Evolutionary conservation across 1,140 invertebrate species (phyloP), one percentile per base, ranked within the genome.

Genomic region (Trachelipus rathkii): DNA sequence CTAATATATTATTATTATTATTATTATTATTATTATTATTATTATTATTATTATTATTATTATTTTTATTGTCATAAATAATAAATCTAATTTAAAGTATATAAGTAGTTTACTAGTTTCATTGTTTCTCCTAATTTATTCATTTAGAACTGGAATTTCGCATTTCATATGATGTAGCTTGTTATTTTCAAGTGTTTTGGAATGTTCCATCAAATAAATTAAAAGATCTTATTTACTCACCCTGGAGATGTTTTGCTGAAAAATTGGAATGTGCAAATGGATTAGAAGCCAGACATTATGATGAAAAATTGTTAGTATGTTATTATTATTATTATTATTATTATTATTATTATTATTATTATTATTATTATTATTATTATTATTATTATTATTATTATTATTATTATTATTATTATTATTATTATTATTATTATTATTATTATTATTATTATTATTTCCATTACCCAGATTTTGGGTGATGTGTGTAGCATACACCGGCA

Each of bases 181-280:
- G 50, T 60, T 60, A 60, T 19, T 60, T 60, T 19, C 50, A 60
- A 60, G 50, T 60, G 8, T 60, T 60, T 60, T 60, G 50, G 50
- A 15, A 8, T 60, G 50, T 60, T 60, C 50, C 50, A 15, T 13
- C 50, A 15, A 13, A 15, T 60, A 13, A 60, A 60, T 19, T 60
- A 8, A 60, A 60, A 60, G 50, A 60, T 60, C 19, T 60, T 60
- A 13, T 60, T 15, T 60, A 60, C 8, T 1, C 19, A 2, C 19
- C 50, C 11, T 60, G 50, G 50, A 60, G 19, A 15, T 13, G 19
- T 60, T 60, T 60, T 60, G 50, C 50, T 2, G 50, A 60, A 19
- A 60, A 60, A 19, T 19, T 60, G 19, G 50, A 60, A 8, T 13
- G 1, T 1, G 3, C 19, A 19, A 60, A 19, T 60, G 19, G 19